A percentile compares a stretch with the other conserved stretches of the same genome.
phyloP scores from a whole-genome alignment of 2,113 vertebrate species.

The Onychostruthus taczanowskii region DNA sequence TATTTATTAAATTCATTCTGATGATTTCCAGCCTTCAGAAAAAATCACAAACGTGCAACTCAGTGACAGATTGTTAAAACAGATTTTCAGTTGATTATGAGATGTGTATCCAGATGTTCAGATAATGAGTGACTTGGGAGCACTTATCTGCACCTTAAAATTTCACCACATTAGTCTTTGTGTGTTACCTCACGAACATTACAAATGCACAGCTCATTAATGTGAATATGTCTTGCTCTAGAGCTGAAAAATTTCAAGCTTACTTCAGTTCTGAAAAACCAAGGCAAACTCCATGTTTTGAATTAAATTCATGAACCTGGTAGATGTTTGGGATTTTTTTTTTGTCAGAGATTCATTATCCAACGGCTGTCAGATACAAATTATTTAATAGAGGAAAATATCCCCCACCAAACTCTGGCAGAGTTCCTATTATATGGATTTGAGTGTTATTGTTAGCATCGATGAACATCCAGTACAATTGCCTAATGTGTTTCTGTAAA shows the following conservation, averaged over 20 bases:
- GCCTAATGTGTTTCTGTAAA: background rate
- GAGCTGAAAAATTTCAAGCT: background rate
- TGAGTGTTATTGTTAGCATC: background rate
- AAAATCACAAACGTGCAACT: accelerated
- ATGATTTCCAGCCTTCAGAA: background rate
- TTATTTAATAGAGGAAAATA: background rate
- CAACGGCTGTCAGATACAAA: background rate
- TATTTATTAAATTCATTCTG: background rate
- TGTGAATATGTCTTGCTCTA: background rate
- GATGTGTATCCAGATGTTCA: background rate
- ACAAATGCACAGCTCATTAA: background rate
- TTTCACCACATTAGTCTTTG: background rate
- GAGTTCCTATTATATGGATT: background rate
- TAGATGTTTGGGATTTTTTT: background rate
- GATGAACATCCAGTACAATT: background rate
- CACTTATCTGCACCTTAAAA: background rate
- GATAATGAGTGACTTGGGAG: background rate
- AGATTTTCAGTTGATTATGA: background rate
- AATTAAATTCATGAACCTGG: background rate
- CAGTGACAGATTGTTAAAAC: background rate
- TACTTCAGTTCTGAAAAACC: background rate
- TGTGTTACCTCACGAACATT: background rate
- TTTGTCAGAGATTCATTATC: background rate
- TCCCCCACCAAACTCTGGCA: background rate
- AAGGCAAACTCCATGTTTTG: background rate